Conservation (phyloP, 1,140 invertebrate species). For the Alviniconcha marisindica region DNA sequence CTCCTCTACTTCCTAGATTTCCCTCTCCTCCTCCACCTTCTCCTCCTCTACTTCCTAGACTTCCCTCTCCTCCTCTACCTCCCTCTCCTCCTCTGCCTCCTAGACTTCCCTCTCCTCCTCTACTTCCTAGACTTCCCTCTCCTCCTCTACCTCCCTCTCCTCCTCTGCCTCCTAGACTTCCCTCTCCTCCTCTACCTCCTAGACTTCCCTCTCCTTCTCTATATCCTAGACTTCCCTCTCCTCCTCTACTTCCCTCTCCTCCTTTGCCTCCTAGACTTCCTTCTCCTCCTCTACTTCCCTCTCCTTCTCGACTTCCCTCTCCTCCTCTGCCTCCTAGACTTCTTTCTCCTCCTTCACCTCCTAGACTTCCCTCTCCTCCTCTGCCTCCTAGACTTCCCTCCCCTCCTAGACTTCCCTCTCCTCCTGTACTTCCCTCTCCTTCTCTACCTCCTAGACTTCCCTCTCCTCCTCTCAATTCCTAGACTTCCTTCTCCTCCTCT, state of each 20-base stretch:
- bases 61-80: not conserved
- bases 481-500: too few relatives aligned
- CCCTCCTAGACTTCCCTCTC: too few relatives aligned
- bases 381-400: too few relatives aligned
- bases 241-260: not conserved
- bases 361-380: not conserved
- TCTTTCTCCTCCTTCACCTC: not conserved
- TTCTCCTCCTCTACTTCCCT: not conserved
- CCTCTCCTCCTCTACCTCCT: not conserved
- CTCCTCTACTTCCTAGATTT: too few relatives aligned
- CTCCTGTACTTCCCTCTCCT: too few relatives aligned
- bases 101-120: not conserved
- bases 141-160: not conserved
- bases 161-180: not conserved
- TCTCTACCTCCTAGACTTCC: too few relatives aligned
- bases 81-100: not conserved
- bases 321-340: not conserved
- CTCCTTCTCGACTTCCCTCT: not conserved
- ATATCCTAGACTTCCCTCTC: constrained; percentile 22
- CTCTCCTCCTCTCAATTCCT: too few relatives aligned
- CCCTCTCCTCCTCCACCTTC: too few relatives aligned
- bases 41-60: not conserved
- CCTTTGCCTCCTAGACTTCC: not conserved
- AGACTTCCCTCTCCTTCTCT: constrained; percentile 11
- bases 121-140: not conserved